A percentile compares a stretch with the other conserved stretches of the same genome.
Evolutionary conservation across 2,888 invertebrate species (phyloP).

Genomic region (Ceriagrion tenellum): DNA sequence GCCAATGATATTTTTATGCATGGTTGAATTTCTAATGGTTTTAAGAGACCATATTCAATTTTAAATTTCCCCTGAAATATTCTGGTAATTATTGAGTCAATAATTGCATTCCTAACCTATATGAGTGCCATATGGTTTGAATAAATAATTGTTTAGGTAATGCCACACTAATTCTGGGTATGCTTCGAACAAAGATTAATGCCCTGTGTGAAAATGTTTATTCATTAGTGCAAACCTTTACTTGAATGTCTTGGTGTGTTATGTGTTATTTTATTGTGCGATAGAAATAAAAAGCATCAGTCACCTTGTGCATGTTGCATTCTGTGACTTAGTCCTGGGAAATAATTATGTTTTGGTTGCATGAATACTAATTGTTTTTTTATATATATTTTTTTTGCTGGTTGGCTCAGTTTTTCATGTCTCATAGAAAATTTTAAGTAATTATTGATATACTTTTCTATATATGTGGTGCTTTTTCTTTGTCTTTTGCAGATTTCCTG

Average conservation of each 20-base stretch:
- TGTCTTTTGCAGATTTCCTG: constrained; percentile 76
- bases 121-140: background rate
- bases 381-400: background rate
- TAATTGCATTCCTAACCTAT: background rate
- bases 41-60: no score
- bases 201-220: no score
- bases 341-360: background rate
- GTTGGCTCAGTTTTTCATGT: no score
- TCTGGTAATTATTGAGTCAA: background rate
- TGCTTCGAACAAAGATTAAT: no score
- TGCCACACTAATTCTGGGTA: background rate
- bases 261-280: background rate
- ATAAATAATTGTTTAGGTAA: background rate
- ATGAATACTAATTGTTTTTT: background rate
- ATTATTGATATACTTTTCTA: background rate
- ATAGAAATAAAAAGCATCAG: background rate
- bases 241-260: background rate
- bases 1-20: no score
- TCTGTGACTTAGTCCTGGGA: background rate
- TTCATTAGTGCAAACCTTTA: background rate
- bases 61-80: background rate
- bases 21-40: no score
- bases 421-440: background rate
- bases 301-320: background rate
- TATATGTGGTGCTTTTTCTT: constrained; percentile 27